phyloP scores from a whole-genome alignment of 2,113 vertebrate genomes.

The Eulemur rufifrons region DNA sequence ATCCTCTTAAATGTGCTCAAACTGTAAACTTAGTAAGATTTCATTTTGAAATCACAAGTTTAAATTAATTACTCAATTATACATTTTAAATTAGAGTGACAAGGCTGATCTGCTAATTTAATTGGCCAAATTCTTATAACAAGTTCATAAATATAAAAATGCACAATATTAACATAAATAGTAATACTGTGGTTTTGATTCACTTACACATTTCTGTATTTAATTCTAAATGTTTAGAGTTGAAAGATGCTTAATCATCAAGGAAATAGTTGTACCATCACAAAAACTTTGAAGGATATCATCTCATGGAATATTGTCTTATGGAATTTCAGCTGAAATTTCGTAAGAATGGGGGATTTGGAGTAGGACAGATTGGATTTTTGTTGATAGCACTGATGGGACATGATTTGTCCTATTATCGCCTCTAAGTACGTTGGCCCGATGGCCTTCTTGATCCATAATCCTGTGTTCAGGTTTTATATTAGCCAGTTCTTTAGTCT shows the following conservation, averaged over 20 bases:
- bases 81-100: constrained; percentile 11
- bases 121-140: not conserved
- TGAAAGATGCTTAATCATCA: not conserved
- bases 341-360: not conserved
- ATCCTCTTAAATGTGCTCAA: not conserved
- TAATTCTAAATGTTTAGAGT: constrained; percentile 28
- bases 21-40: not conserved
- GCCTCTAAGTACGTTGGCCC: not conserved
- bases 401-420: not conserved
- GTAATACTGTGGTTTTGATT: not conserved
- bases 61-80: not conserved
- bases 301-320: not conserved
- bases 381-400: not conserved
- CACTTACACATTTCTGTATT: not conserved
- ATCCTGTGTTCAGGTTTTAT: not conserved
- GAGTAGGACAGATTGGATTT: not conserved
- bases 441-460: not conserved
- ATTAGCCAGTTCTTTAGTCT: not conserved
- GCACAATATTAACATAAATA: not conserved
- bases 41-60: constrained; percentile 5
- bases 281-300: not conserved
- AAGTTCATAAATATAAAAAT: not conserved
- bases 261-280: not conserved
- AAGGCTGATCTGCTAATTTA: not conserved
- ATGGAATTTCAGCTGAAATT: not conserved